Evolutionary conservation across 1,140 invertebrate genomes (phyloP).

Genomic region (Leptinotarsa defecta): DNA sequence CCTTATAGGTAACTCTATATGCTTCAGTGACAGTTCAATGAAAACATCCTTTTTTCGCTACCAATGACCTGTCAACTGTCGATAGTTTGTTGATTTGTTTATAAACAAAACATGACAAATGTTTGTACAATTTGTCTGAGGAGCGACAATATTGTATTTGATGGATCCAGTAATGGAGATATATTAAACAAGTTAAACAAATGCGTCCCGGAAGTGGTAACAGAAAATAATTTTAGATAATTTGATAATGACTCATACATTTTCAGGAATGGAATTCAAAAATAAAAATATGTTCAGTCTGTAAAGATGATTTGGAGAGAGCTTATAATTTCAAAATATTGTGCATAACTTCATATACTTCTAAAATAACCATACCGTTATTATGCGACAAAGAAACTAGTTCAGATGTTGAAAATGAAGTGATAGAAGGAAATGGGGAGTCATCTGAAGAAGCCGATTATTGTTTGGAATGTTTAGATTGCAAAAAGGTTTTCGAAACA

Average conservation of each 20-base stretch:
- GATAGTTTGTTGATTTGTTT: too few species aligned
- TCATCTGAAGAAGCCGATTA: conserved; percentile 10
- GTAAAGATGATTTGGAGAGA: conserved; percentile 34
- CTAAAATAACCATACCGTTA: conserved; percentile 1
- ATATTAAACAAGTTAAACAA: conserved; percentile 35
- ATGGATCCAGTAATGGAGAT: conserved; percentile 26
- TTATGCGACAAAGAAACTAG: conserved; percentile 4
- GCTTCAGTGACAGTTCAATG: too few species aligned
- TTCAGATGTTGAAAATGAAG: conserved; percentile 11
- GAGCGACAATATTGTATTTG: conserved; percentile 6
- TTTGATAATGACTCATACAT: conserved; percentile 18
- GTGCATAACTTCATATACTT: conserved; percentile 38
- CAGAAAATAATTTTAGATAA: conserved; percentile 11
- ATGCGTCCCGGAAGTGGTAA: conserved; percentile 47
- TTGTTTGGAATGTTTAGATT: conserved; percentile 30
- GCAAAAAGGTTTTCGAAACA: conserved; percentile 28
- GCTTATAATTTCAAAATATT: conserved; percentile 36
- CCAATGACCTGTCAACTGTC: too few species aligned
- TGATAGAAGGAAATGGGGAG: conserved; percentile 8
- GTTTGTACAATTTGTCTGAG: conserved; percentile 24
- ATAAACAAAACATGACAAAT: not conserved
- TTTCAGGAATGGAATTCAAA: conserved; percentile 40
- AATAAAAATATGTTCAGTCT: conserved; percentile 33
- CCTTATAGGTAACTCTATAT: too few species aligned
- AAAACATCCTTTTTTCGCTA: too few species aligned